Percentiles rank a stretch among this genome's conserved stretches.
Evolutionary conservation across 1,140 invertebrate species (phyloP).

Genomic region (Penaeus japonicus): DNA sequence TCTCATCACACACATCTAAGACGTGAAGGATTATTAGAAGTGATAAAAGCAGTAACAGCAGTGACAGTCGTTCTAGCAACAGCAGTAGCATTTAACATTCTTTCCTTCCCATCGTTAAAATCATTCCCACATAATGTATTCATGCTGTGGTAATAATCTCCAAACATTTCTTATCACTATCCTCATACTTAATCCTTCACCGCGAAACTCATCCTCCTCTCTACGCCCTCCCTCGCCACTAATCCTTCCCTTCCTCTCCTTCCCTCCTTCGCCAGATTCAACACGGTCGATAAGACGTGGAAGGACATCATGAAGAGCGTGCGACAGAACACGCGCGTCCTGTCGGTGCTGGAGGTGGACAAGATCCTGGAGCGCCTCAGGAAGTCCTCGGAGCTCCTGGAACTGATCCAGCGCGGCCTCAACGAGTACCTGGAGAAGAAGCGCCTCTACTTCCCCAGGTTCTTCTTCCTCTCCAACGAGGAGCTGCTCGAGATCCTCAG

Average conservation of each 20-base stretch:
- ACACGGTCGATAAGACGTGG: constrained; percentile 74
- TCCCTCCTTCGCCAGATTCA: constrained; percentile 52
- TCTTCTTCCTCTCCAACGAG: constrained; percentile 98
- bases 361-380: constrained; percentile 91
- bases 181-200: too few relatives aligned
- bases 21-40: too few relatives aligned
- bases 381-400: constrained; percentile 86
- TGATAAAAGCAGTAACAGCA: too few relatives aligned
- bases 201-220: background rate
- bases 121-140: too few relatives aligned
- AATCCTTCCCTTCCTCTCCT: background rate
- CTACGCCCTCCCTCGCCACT: background rate
- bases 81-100: too few relatives aligned
- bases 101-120: too few relatives aligned
- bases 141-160: too few relatives aligned
- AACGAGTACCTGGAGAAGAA: constrained; percentile 97
- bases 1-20: too few relatives aligned
- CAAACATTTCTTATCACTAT: too few relatives aligned
- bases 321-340: constrained; percentile 78
- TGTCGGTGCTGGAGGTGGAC: constrained; percentile 87
- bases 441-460: constrained; percentile 89
- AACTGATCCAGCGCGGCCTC: constrained; percentile 90
- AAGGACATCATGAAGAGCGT: constrained; percentile 92
- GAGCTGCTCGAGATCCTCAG: constrained; percentile 95
- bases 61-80: too few relatives aligned